Evolutionary conservation across 2,113 vertebrate genomes (phyloP).

Genomic region (Romanogobio albipinnatus): DNA sequence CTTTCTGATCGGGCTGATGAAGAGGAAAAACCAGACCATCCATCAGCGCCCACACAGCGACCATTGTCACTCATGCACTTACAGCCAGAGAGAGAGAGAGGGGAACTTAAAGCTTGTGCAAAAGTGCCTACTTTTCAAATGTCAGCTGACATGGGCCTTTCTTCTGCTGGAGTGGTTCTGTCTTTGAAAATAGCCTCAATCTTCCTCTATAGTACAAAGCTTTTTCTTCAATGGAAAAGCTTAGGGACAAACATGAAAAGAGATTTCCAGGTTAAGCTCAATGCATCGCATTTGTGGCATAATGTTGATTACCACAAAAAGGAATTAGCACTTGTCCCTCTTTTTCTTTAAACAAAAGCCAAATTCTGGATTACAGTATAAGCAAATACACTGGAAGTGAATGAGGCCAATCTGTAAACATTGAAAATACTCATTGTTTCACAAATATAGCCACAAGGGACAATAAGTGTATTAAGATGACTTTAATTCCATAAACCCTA

Average conservation of each 20-base stretch:
- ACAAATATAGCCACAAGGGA: too few relatives aligned
- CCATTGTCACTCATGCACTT: conserved; percentile 10
- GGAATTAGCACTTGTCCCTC: neutral
- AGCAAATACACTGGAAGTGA: neutral
- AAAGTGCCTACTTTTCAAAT: conserved; percentile 27
- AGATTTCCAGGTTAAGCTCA: neutral
- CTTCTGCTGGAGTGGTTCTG: conserved; percentile 23
- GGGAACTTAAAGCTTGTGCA: neutral
- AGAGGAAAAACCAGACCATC: conserved; percentile 29
- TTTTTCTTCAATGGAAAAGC: neutral
- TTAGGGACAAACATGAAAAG: neutral
- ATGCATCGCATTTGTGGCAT: neutral
- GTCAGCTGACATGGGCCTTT: conserved; percentile 1
- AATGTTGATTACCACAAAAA: neutral
- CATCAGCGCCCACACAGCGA: neutral
- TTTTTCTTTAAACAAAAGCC: neutral
- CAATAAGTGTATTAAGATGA: too few relatives aligned
- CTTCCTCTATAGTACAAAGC: neutral
- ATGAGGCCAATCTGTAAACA: neutral
- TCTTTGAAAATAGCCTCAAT: conserved; percentile 21
- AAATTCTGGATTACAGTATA: neutral
- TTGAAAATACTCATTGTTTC: neutral
- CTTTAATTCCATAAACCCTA: too few relatives aligned
- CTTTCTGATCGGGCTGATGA: conserved; percentile 11
- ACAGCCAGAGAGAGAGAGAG: neutral